Base-by-base conservation (phyloP, 1,140 invertebrate genomes). In the Drosophila parabipectinata region DNA sequence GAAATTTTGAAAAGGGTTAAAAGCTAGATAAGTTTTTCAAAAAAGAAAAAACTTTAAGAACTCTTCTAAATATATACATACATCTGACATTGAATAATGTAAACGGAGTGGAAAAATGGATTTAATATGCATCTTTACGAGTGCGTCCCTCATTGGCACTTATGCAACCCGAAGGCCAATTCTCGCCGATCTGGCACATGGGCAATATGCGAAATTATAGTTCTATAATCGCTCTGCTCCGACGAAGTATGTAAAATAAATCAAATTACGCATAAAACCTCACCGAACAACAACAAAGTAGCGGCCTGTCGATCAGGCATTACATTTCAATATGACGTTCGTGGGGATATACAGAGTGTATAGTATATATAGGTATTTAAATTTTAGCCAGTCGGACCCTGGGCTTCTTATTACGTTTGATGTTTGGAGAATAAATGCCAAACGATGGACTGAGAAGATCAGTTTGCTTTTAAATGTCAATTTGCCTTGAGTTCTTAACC, bases 251-350 rank as follows among this genome's bases (percentile, higher is more conserved):
- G 56, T 44, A 21, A 64, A 77, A 68, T 66, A 62, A 82, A 78
- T 83, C 79, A 76, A 83, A 75, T 83, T 83, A 74, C 75, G 79
- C 75, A 76, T 83, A 75, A 79, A 79, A 75, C 41, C 77, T 48
- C 15, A 55, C 21, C 15, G 51, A 56, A 37, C 58, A 59, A 48
- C 51, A 61, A 44, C 53, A 73, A 30, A 24, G 5, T 21, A 32
- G 15, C 37, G 47, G 47, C 28, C 41, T 53, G 55, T 15, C 37
- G 37, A 39, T 53, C 41, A 10, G 28, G 57, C 57, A 72, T 82
- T 74, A 74, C 34, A 30, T 62, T 54, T 44, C 51, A 55, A 55
- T 54, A 41, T 30, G 62, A 47, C 24, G 15, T 37, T 47, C 39
- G 50, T 28, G 15, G 66, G 61, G 50, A 67, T 54, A 18, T 18